Conservation (phyloP, 2,113 vertebrate genomes). For the Turdus rufiventris region DNA sequence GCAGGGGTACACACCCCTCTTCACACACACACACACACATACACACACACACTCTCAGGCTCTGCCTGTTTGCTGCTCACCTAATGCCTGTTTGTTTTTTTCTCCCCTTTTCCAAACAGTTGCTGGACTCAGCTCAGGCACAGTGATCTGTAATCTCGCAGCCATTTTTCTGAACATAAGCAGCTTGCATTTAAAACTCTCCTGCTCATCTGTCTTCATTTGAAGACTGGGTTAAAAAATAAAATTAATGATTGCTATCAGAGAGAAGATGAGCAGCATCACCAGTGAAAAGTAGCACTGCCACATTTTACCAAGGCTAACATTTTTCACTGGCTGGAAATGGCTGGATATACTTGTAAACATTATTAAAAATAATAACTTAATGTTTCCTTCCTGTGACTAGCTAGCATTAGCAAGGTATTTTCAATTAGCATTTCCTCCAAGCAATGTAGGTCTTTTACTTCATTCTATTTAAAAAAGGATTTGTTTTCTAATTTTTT, state of each 20-base stretch:
- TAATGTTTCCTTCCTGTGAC: constrained; percentile 89
- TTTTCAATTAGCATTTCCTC: constrained; percentile 86
- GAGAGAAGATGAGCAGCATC: constrained; percentile 84
- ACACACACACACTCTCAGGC: not conserved
- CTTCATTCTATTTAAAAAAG: constrained; percentile 78
- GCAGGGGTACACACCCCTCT: accelerated
- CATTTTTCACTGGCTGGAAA: constrained; percentile 90
- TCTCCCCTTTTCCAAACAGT: constrained; percentile 20
- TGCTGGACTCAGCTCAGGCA: constrained; percentile 55
- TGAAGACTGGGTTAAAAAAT: constrained; percentile 89
- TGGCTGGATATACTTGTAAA: constrained; percentile 91
- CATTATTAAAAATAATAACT: constrained; percentile 97
- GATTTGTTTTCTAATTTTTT: constrained; percentile 80
- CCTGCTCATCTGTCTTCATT: constrained; percentile 87
- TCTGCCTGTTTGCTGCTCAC: not conserved
- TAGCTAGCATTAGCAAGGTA: constrained; percentile 86
- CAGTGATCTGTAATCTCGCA: constrained; percentile 68
- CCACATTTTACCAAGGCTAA: constrained; percentile 85
- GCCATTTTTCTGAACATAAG: constrained; percentile 81
- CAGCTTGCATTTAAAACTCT: constrained; percentile 83
- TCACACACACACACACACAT: not conserved
- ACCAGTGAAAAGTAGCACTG: constrained; percentile 88
- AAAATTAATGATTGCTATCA: constrained; percentile 93
- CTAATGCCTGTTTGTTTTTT: constrained; percentile 15
- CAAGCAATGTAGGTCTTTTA: constrained; percentile 75